Evolutionary conservation across 2,797 vertebrate genomes (phyloP), one percentile per base, ranked within the genome.

Genomic region (Trematomus bernacchii): DNA sequence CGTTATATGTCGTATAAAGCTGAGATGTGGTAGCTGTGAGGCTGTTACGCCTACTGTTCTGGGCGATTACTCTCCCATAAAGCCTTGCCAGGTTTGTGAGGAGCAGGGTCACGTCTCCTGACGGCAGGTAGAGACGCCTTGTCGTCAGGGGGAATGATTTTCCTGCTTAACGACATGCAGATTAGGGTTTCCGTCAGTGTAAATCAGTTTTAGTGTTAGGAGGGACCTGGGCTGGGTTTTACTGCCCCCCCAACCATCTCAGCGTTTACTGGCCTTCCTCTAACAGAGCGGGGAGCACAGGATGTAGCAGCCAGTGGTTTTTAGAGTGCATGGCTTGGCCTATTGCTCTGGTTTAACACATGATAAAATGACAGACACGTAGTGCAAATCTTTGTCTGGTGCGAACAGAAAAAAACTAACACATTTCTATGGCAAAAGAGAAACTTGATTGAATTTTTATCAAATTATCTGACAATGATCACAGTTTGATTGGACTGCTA

Each of bases 131-230:
- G 91, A 86, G 94, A 93, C 90, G 89, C 91, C 90, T 87, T 92
- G 95, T 96, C 93, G 93, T 98, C 96, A 95, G 93, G 94, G 96
- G 93, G 89, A 95, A 96, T 95, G 91, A 94, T 95, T 96, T 96
- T 94, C 93, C 94, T 85, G 91, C 94, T 95, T 97, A 98, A 97
- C 10, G 94, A 96, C 95, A 97, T 97, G 96, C 96, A 97, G 96
- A 99, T 98, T 95, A 97, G 95, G 93, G 90, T 95, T 95, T 89
- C 85, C 93, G 91, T 94, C 92, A 92, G 93, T 93, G 94, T 98
- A 97, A 98, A 98, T 99, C 97, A 97, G 94, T 96, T 97, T 97
- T 97, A 97, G 94, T 94, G 95, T 94, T 94, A 92, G 95, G 92
- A 91, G 94, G 94, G 92, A 95, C 75, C 72, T 40, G 62, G 79